Percentiles rank a stretch among this genome's conserved stretches.
phyloP scores from a whole-genome alignment of 53 echinoderm and acorn worm genomes.

The Pentamera pediparva region DNA sequence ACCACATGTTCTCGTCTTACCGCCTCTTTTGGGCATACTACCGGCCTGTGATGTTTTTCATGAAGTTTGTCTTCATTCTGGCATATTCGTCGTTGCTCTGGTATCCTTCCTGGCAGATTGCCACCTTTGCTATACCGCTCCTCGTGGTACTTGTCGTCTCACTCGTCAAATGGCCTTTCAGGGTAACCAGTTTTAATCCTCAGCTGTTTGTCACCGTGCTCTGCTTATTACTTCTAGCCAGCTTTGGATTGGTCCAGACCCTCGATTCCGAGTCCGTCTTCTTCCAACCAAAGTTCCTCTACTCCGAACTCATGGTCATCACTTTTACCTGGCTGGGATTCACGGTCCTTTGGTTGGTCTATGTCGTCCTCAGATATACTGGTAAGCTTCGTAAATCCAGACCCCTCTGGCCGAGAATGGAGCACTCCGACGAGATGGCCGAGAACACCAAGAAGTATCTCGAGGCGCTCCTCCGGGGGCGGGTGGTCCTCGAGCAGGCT shows the following conservation, averaged over 20 bases:
- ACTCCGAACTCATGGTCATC: slow-evolving; percentile 64
- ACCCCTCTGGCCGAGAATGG: slow-evolving; percentile 87
- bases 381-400: slow-evolving; percentile 62
- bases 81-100: slow-evolving; percentile 68
- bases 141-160: slow-evolving; percentile 57
- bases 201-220: slow-evolving; percentile 63
- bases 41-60: slow-evolving; percentile 75
- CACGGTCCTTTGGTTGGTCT: slow-evolving; percentile 65
- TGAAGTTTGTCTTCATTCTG: slow-evolving; percentile 67
- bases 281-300: slow-evolving; percentile 65
- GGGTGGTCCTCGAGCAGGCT: slow-evolving; percentile 86
- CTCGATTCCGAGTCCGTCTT: slow-evolving; percentile 70
- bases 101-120: slow-evolving; percentile 77
- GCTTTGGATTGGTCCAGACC: slow-evolving; percentile 87
- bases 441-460: slow-evolving; percentile 78
- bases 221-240: slow-evolving; percentile 61
- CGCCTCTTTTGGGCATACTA: slow-evolving; percentile 91
- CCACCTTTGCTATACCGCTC: slow-evolving; percentile 47
- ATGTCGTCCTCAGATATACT: slow-evolving; percentile 67
- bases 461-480: slow-evolving; percentile 76
- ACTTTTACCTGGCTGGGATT: slow-evolving; percentile 56
- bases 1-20: slow-evolving; percentile 94
- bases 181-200: slow-evolving; percentile 81
- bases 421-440: slow-evolving; percentile 56
- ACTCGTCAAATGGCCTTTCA: slow-evolving; percentile 78